Conservation (phyloP, 1,140 invertebrate species). For the Thaumatotibia leucotreta region DNA sequence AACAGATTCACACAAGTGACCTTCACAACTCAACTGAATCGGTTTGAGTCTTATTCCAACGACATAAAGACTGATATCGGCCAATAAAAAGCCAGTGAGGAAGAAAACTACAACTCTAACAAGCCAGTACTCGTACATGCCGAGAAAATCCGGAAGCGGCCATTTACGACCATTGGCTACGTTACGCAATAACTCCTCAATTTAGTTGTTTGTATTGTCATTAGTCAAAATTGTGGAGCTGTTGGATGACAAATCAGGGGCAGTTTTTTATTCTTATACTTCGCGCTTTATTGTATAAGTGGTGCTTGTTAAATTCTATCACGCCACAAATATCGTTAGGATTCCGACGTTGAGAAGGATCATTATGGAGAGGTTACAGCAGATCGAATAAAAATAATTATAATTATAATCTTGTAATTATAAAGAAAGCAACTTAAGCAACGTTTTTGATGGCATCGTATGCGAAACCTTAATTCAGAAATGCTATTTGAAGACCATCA, state of each 20-base stretch:
- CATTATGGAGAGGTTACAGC: too few relatives aligned
- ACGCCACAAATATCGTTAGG: too few relatives aligned
- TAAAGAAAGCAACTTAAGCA: too few relatives aligned
- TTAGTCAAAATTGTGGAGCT: background rate
- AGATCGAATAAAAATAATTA: too few relatives aligned
- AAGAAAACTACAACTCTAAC: background rate
- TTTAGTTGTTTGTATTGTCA: background rate
- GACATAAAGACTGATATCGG: background rate
- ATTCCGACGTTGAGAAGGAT: too few relatives aligned
- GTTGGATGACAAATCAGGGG: background rate
- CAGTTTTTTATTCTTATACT: background rate
- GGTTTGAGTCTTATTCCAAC: background rate
- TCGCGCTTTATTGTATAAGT: too few relatives aligned
- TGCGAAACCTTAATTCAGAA: too few relatives aligned
- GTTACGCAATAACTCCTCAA: constrained; percentile 4
- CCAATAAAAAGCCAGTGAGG: background rate
- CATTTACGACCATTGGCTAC: background rate
- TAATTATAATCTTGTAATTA: too few relatives aligned
- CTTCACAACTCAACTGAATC: background rate
- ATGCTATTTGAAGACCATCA: too few relatives aligned
- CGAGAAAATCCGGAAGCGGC: constrained; percentile 3
- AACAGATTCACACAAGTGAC: background rate
- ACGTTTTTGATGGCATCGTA: too few relatives aligned
- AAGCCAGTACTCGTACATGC: background rate
- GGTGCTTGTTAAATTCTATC: too few relatives aligned